phyloP scores from a whole-genome alignment of 2,888 invertebrate species.

The Thyatira batis region DNA sequence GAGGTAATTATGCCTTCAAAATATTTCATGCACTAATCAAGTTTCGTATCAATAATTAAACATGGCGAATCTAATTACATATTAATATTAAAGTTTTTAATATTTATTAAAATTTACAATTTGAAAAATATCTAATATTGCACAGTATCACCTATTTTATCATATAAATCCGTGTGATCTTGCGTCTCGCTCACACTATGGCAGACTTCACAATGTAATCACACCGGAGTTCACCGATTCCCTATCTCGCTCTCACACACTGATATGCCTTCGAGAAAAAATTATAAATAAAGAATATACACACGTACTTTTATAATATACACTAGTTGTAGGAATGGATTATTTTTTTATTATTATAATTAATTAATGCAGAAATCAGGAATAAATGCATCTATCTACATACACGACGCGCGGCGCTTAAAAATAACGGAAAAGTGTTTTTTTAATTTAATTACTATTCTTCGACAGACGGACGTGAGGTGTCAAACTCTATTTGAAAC shows the following conservation, averaged over 20 bases:
- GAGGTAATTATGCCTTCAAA: background rate
- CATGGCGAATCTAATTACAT: conserved; percentile 1
- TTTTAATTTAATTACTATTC: too few species aligned
- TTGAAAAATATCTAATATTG: conserved; percentile 41
- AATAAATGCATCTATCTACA: conserved; percentile 1
- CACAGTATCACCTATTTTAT: conserved; percentile 39
- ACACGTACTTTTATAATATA: background rate
- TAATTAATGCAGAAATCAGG: background rate
- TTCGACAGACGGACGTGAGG: background rate
- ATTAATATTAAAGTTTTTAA: too few species aligned
- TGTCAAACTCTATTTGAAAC: background rate
- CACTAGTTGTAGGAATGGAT: background rate
- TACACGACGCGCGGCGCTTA: background rate
- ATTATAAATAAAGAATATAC: background rate
- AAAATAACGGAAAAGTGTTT: background rate
- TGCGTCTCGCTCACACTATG: background rate
- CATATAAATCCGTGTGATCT: background rate
- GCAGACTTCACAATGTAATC: background rate
- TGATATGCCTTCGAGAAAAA: conserved; percentile 1
- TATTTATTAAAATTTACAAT: conserved; percentile 9
- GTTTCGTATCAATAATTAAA: background rate
- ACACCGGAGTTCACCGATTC: background rate
- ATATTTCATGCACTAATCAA: background rate
- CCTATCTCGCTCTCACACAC: conserved; percentile 13
- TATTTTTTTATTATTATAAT: background rate